These are phyloP conservation scores for Perognathus longimembris DNA, from an alignment of 2,113 vertebrate species.

Conservation along the genomic window DNA sequence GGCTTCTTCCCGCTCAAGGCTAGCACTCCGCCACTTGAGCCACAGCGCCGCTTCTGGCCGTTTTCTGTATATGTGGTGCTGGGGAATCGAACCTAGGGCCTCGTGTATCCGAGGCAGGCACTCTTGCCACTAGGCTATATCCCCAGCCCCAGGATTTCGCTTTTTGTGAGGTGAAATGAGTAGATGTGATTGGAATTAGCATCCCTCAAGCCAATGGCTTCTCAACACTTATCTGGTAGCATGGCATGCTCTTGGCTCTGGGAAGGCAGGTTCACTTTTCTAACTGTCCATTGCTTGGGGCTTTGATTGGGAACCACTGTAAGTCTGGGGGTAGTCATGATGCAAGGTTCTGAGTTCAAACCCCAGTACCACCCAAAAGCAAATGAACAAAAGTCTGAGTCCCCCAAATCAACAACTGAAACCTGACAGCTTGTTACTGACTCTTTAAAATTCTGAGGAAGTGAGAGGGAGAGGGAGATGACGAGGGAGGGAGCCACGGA, in stretches of 20 bases:
- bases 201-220: background rate
- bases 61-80: too few relatives aligned
- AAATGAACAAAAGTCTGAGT: background rate
- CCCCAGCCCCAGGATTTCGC: too few relatives aligned
- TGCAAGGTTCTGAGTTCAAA: too few relatives aligned
- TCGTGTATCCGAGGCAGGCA: too few relatives aligned
- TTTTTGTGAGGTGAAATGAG: background rate
- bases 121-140: too few relatives aligned
- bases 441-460: background rate
- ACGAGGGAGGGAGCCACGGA: background rate
- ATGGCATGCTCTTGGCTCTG: background rate
- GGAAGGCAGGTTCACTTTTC: background rate
- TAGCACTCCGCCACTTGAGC: too few relatives aligned
- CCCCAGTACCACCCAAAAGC: too few relatives aligned
- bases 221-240: background rate
- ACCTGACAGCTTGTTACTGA: background rate
- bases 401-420: background rate
- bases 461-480: background rate
- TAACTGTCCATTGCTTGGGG: background rate
- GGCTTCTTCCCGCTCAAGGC: too few relatives aligned
- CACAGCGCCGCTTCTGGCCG: too few relatives aligned
- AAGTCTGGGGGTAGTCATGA: background rate
- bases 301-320: background rate
- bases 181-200: background rate
- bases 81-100: too few relatives aligned